A percentile compares a stretch with the other conserved stretches of the same genome.
phyloP scores from a whole-genome alignment of 2,113 vertebrate genomes.

The Argyrosomus japonicus region DNA sequence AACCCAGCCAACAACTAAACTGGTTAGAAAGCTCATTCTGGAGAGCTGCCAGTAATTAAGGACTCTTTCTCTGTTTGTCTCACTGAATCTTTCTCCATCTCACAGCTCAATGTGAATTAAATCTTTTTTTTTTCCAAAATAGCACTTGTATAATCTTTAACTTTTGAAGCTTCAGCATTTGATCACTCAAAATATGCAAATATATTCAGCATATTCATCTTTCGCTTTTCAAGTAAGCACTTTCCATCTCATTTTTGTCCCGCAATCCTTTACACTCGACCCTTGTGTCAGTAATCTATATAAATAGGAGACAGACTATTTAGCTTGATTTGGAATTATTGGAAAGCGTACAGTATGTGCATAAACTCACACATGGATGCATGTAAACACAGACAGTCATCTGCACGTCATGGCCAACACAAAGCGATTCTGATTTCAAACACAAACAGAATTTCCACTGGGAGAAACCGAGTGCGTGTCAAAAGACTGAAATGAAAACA shows the following conservation, averaged over 20 bases:
- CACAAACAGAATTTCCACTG: slow-evolving; percentile 27
- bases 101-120: slow-evolving; percentile 25
- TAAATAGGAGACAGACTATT: slow-evolving; percentile 14
- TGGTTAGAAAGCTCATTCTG: slow-evolving; percentile 25
- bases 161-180: slow-evolving; percentile 60
- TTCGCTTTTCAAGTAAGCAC: slow-evolving; percentile 50
- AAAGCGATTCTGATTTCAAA: slow-evolving; percentile 48
- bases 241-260: slow-evolving; percentile 28
- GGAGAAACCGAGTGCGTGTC: slow-evolving; percentile 20
- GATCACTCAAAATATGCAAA: slow-evolving; percentile 73
- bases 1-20: slow-evolving; percentile 46
- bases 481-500: slow-evolving; percentile 48
- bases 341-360: slow-evolving; percentile 12
- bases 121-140: slow-evolving; percentile 44
- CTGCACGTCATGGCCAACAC: background rate
- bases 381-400: slow-evolving; percentile 11
- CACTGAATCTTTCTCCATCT: slow-evolving; percentile 19
- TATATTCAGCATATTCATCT: slow-evolving; percentile 64
- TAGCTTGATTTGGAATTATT: slow-evolving; percentile 46
- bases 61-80: slow-evolving; percentile 16
- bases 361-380: background rate
- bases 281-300: slow-evolving; percentile 18
- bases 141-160: slow-evolving; percentile 48
- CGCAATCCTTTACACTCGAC: background rate
- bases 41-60: slow-evolving; percentile 61